A percentile compares a stretch with the other conserved stretches of the same genome.
phyloP scores from a whole-genome alignment of 2,888 invertebrate genomes.

The Diaperis boleti region DNA sequence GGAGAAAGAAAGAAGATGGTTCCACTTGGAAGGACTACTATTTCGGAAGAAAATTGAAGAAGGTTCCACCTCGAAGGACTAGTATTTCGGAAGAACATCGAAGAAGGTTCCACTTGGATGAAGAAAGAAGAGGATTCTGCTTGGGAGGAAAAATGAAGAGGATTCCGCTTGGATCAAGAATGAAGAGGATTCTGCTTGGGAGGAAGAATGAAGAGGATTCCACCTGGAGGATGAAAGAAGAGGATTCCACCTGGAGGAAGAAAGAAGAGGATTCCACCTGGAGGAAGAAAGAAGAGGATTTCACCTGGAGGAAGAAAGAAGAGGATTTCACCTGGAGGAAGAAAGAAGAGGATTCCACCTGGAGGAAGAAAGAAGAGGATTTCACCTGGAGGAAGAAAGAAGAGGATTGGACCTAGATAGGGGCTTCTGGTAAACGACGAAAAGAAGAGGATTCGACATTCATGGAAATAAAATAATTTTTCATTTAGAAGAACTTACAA shows the following conservation, averaged over 20 bases:
- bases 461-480: too few species aligned
- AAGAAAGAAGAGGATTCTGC: constrained; percentile 33
- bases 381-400: constrained; percentile 23
- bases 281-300: constrained; percentile 8
- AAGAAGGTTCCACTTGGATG: not conserved
- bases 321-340: too few species aligned
- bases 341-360: too few species aligned
- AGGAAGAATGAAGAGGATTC: too few species aligned
- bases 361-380: too few species aligned
- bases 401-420: constrained; percentile 4
- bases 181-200: constrained; percentile 3
- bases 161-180: not conserved
- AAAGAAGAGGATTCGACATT: too few species aligned
- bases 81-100: not conserved
- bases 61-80: too few species aligned
- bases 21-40: not conserved
- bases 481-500: too few species aligned
- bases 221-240: too few species aligned
- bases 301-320: not conserved
- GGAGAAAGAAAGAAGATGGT: too few species aligned
- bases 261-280: not conserved
- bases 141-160: constrained; percentile 15
- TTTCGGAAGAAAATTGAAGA: too few species aligned
- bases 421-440: too few species aligned
- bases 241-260: not conserved